Percentiles rank a stretch among this genome's conserved stretches.
These are phyloP conservation scores for Macrosteles quadrilineatus DNA, from an alignment of 1,140 invertebrate species.

Conservation along the genomic window DNA sequence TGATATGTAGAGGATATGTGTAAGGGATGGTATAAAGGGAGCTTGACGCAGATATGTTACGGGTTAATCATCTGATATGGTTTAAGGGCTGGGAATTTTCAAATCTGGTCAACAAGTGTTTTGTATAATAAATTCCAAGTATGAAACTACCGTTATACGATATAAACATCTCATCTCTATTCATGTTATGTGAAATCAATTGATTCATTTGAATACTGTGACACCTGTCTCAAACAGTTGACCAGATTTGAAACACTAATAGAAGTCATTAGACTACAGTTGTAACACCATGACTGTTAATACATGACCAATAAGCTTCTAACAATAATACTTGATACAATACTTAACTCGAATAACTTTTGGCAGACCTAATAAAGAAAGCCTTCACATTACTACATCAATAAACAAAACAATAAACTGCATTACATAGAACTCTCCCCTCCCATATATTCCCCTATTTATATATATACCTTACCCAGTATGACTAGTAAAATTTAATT, in stretches of 20 bases:
- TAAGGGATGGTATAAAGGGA: too few species aligned
- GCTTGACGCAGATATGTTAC: too few species aligned
- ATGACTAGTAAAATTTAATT: slow-evolving; percentile 9
- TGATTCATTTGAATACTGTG: too few species aligned
- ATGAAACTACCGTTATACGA: too few species aligned
- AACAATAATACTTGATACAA: neutral
- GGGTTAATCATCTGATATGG: too few species aligned
- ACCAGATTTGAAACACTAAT: too few species aligned
- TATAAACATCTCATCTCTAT: too few species aligned
- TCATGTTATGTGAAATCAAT: too few species aligned
- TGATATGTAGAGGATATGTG: neutral
- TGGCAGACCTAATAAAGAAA: slow-evolving; percentile 13
- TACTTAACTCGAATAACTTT: slow-evolving; percentile 8
- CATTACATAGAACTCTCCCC: slow-evolving; percentile 13
- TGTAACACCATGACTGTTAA: slow-evolving; percentile 12
- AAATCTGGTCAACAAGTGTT: too few species aligned
- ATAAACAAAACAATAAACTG: slow-evolving; percentile 11
- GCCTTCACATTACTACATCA: slow-evolving; percentile 6
- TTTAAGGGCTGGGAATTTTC: too few species aligned
- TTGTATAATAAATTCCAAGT: too few species aligned
- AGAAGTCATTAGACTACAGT: neutral
- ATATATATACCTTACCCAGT: slow-evolving; percentile 2
- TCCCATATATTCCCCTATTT: neutral
- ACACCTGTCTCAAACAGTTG: too few species aligned
- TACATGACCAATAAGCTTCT: slow-evolving; percentile 2